Evolutionary conservation across 2,888 invertebrate genomes (phyloP).

Genomic region (Bombylius discolor): DNA sequence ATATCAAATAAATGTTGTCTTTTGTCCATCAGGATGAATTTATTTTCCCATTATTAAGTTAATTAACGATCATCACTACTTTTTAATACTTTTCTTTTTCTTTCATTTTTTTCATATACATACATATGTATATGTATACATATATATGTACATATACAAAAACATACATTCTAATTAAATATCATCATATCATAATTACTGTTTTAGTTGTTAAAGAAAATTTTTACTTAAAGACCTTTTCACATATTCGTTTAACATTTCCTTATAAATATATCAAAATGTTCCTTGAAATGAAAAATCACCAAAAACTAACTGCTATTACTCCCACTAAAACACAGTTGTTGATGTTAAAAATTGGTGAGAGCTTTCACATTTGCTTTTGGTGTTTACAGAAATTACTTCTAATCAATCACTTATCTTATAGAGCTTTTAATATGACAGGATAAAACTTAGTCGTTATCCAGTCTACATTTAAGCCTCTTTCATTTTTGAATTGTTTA

Average conservation of each 20-base stretch:
- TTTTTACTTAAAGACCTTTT: neutral
- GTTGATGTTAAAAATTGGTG: neutral
- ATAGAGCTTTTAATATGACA: slow-evolving; percentile 10
- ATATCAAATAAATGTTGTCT: too few species aligned
- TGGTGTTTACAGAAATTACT: slow-evolving; percentile 1
- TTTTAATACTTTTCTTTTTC: too few species aligned
- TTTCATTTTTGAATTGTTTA: neutral
- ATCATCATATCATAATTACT: neutral
- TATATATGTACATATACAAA: neutral
- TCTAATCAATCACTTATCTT: slow-evolving; percentile 13
- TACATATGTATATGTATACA: neutral
- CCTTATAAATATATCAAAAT: neutral
- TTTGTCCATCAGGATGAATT: too few species aligned
- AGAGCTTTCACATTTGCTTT: neutral
- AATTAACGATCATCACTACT: too few species aligned
- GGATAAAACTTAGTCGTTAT: slow-evolving; percentile 11
- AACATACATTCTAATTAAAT: too few species aligned
- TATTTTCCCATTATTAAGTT: too few species aligned
- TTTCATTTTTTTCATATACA: too few species aligned
- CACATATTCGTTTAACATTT: neutral
- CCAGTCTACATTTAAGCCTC: slow-evolving; percentile 4
- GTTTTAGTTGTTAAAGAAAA: neutral
- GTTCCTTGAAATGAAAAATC: slow-evolving; percentile 7
- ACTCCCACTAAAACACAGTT: neutral
- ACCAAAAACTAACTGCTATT: slow-evolving; percentile 3